Conservation (phyloP, 53 echinoderm and acorn worm species). For the Crossaster papposus region DNA sequence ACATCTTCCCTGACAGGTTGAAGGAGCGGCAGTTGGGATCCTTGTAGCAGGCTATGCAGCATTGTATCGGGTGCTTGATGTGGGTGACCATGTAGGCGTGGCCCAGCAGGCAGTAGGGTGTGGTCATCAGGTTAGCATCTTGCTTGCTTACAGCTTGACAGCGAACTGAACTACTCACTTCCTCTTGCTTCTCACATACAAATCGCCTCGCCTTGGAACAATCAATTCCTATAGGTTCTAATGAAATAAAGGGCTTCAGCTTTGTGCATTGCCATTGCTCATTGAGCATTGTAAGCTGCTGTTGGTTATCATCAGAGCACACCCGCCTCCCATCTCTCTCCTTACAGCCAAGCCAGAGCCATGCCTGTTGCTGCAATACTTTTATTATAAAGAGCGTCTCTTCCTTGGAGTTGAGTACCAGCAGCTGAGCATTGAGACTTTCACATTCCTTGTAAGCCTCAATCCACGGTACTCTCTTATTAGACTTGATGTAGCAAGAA, state of each 20-base stretch:
- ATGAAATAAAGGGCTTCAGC: not conserved
- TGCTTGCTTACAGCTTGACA: not conserved
- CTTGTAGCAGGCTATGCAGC: too few species aligned
- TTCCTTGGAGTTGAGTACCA: not conserved
- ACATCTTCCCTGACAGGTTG: too few species aligned
- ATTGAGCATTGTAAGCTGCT: not conserved
- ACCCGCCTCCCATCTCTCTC: not conserved
- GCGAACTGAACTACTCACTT: not conserved
- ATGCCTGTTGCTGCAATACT: not conserved
- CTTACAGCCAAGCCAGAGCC: conserved; percentile 7
- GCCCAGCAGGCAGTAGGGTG: conserved; percentile 25
- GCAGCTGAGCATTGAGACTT: not conserved
- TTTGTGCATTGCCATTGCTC: not conserved
- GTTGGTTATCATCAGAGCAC: conserved; percentile 20
- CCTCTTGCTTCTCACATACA: not conserved
- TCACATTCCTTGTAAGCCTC: not conserved
- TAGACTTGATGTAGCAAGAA: not conserved
- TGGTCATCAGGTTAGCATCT: conserved; percentile 1
- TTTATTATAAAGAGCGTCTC: not conserved
- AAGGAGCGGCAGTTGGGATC: too few species aligned
- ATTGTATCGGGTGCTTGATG: too few species aligned
- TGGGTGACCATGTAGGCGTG: conserved; percentile 18
- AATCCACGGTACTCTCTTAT: not conserved
- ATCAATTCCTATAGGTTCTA: too few species aligned
- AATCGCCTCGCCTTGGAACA: not conserved